Conservation (phyloP, 2,797 vertebrate species). For the Lagocephalus sceleratus region DNA sequence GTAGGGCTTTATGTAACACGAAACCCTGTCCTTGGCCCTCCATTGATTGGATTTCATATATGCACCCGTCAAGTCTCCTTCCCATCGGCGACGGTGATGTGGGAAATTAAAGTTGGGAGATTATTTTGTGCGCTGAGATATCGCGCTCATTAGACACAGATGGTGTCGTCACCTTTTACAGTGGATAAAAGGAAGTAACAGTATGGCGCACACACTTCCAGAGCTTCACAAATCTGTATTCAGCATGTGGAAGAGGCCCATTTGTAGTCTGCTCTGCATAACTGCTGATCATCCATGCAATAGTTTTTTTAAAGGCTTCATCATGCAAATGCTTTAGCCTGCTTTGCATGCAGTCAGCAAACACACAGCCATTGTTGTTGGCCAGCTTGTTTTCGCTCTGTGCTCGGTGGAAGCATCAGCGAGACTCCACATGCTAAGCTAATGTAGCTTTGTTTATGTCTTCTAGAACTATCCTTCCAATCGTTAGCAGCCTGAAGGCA, state of each 20-base stretch:
- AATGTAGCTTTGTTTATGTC: slow-evolving; percentile 40
- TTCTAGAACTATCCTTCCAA: no score
- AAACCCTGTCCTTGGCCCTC: slow-evolving; percentile 31
- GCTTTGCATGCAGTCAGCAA: slow-evolving; percentile 47
- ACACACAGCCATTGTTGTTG: slow-evolving; percentile 15
- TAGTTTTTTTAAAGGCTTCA: slow-evolving; percentile 13
- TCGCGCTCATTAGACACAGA: no score
- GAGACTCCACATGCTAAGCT: slow-evolving; percentile 25
- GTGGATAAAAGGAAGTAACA: no score
- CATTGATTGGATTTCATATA: slow-evolving; percentile 47
- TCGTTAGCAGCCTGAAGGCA: no score
- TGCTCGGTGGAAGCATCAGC: slow-evolving; percentile 5
- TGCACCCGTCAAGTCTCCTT: slow-evolving; percentile 20
- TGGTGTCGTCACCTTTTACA: no score
- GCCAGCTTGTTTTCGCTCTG: slow-evolving; percentile 31
- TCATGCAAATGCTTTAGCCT: slow-evolving; percentile 22
- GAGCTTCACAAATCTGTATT: background rate
- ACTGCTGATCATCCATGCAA: background rate
- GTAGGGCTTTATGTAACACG: slow-evolving; percentile 43
- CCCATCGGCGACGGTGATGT: slow-evolving; percentile 1
- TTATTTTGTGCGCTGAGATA: no score
- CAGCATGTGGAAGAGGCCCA: background rate
- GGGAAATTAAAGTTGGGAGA: slow-evolving; percentile 13
- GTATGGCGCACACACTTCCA: no score
- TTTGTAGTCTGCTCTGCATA: background rate